Base-by-base conservation (phyloP, 2,113 vertebrate genomes). In the Apteryx owenii region DNA sequence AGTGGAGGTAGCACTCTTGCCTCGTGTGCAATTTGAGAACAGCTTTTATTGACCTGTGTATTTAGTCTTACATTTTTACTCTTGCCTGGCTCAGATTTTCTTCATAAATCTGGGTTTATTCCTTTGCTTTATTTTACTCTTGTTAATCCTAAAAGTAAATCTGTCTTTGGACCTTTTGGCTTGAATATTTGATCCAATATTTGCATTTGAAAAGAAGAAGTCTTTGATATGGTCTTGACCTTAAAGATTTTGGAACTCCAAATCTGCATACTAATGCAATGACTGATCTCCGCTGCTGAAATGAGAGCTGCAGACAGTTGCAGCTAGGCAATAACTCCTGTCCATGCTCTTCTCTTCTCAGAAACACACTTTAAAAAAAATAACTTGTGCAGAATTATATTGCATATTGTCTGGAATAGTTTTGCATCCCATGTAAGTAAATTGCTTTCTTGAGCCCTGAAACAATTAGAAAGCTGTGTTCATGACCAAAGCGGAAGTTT, bases 191-290 rank as follows among this genome's bases (percentile, higher is more conserved):
- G 40, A 85, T 93, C 85, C 90, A 85, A 76, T 96, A 97, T 97
- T 97, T 95, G 85, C 94, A 92, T 97, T 97, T 96, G 53, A 88
- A 91, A 88, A 72, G 81, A 93, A 92, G 72, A 92, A 90, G 78
- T 92, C 83, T 97, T 96, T 89, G 92, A 89, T 96, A 86, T 40
- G 44, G 80, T 94, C 95, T 95, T 98, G 94, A 98, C 95, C 96
- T 97, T 96, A 96, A 97, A 83, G 84, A 96, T 95, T 97, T 96
- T 95, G 90, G 95, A 97, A 93, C 92, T 97, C 77, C 78, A 11
- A 86, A 95, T 96, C 89, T 97, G 81, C 90, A 90, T 96, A 65
- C 31, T 96, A 90, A 95, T 95, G 92, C 91, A 94, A 95, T 81
- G 81, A 50, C 23, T 65, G 29, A 88, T 94, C 91, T 85, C 66